Percentiles rank a stretch among this genome's conserved stretches.
Evolutionary conservation across 2,113 vertebrate genomes (phyloP).

Genomic region (Lophura nycthemera): DNA sequence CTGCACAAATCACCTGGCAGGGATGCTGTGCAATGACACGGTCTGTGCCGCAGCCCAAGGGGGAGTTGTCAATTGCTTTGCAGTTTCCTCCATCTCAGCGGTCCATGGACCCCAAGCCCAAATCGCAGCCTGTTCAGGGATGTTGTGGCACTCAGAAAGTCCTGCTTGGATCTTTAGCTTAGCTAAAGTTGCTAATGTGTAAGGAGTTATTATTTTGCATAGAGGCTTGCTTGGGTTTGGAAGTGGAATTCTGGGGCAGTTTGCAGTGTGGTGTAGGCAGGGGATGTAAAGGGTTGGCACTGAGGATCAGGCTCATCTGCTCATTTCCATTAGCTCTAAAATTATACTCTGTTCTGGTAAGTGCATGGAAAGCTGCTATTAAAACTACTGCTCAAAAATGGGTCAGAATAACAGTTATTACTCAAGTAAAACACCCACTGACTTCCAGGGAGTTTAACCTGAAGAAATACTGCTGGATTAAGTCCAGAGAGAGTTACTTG

Average conservation of each 20-base stretch:
- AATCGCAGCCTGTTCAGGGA: not conserved
- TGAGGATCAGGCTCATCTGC: not conserved
- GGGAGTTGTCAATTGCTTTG: not conserved
- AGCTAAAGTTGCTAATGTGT: not conserved
- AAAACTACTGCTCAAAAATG: not conserved
- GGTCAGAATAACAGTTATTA: slow-evolving; percentile 10
- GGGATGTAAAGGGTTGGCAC: not conserved
- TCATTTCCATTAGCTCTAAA: not conserved
- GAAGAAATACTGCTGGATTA: slow-evolving; percentile 43
- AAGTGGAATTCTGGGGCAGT: not conserved
- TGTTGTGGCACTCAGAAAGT: not conserved
- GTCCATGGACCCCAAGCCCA: not conserved
- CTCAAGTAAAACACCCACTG: not conserved
- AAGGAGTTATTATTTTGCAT: fast-evolving
- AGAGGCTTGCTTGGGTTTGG: not conserved
- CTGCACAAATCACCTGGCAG: not conserved
- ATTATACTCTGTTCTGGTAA: not conserved
- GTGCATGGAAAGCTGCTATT: not conserved
- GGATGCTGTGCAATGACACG: not conserved
- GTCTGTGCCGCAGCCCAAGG: not conserved
- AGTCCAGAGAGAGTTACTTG: slow-evolving; percentile 10
- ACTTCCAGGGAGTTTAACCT: slow-evolving; percentile 28
- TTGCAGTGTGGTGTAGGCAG: fast-evolving
- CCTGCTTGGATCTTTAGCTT: not conserved
- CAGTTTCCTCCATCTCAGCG: not conserved